Evolutionary conservation across 2,888 invertebrate species (phyloP).

Genomic region (Eulithis testata): DNA sequence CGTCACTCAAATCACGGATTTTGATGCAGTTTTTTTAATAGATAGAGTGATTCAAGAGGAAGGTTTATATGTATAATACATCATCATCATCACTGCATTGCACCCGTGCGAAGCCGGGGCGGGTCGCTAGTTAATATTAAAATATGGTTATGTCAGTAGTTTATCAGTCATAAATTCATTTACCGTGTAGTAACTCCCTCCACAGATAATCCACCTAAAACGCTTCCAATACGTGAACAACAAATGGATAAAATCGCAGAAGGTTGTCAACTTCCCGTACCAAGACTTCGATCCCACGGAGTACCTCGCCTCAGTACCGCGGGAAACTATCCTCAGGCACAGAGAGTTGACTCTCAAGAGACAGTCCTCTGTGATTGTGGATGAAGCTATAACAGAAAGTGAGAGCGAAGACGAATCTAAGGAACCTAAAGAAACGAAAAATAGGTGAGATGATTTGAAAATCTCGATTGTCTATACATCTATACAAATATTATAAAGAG

Average conservation of each 20-base stretch:
- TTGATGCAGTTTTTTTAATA: too few relatives aligned
- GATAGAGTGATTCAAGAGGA: too few relatives aligned
- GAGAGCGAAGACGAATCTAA: slow-evolving; percentile 52
- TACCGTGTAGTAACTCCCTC: too few relatives aligned
- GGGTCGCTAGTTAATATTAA: too few relatives aligned
- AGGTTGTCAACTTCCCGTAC: slow-evolving; percentile 95
- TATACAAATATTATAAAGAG: too few relatives aligned
- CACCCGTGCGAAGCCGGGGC: too few relatives aligned
- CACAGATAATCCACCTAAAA: slow-evolving; percentile 95
- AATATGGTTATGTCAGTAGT: too few relatives aligned
- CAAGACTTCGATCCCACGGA: slow-evolving; percentile 94
- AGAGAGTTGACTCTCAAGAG: slow-evolving; percentile 66
- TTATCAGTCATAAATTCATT: too few relatives aligned
- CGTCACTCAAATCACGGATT: too few relatives aligned
- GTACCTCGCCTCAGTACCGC: slow-evolving; percentile 92
- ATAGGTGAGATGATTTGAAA: slow-evolving; percentile 13
- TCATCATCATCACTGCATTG: too few relatives aligned
- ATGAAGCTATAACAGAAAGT: slow-evolving; percentile 59
- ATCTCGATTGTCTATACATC: too few relatives aligned
- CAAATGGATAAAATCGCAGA: slow-evolving; percentile 97
- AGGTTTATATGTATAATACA: too few relatives aligned
- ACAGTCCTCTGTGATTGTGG: slow-evolving; percentile 40
- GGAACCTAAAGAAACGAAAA: slow-evolving; percentile 25
- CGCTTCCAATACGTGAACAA: slow-evolving; percentile 95
- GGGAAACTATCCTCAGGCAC: slow-evolving; percentile 89